Base-by-base conservation (phyloP, 2,888 invertebrate species). In the Adelognathus sp. region DNA sequence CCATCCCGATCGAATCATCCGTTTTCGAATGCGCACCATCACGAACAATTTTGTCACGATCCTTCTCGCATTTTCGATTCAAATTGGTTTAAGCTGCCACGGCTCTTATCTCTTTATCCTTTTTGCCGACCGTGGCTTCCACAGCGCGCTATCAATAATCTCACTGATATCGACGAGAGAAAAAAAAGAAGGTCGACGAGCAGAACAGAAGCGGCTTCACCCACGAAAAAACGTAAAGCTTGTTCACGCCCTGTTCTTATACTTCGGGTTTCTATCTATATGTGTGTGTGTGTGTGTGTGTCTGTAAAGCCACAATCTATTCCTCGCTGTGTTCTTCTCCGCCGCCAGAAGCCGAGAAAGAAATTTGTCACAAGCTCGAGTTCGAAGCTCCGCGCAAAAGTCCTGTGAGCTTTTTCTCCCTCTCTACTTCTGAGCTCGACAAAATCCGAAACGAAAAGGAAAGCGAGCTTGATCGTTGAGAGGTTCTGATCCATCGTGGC, bases 281-380 rank as follows among this genome's bases (percentile, higher is more conserved):
- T n/a, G n/a, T n/a, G 33, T 18, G 33, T 56, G 56, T 56, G 18
- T 31, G 31, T 7, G 31, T 31, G 7, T 31, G 31, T 33, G 31
- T 31, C 11, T 31, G 7, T 27, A 14, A 7, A 16, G 18, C 11
- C 56, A 33, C 33, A 31, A 31, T 31, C 54, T 16, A 16, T 54
- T 6, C 54, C 16, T 31, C 31, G 14, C 16, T 54, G 31, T 16
- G 31, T 3, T 56, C 56, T 31, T 56, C 33, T 24, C 52, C 64
- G 41, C n/a, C n/a, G 50, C 21, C 27, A 50, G n/a, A 21, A 33
- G 50, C n/a, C n/a, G 36, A 36, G 21, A 36, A 14, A 36, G 24
- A 50, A 64, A 64, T 50, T 52, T 50, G 50, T 64, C 64, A 36
- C 14, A n/a, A 29, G 54, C 61, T 39, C 29, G 31, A 7, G 27